phyloP scores from a whole-genome alignment of 2,888 invertebrate species.

The Platycheirus rosarum region DNA sequence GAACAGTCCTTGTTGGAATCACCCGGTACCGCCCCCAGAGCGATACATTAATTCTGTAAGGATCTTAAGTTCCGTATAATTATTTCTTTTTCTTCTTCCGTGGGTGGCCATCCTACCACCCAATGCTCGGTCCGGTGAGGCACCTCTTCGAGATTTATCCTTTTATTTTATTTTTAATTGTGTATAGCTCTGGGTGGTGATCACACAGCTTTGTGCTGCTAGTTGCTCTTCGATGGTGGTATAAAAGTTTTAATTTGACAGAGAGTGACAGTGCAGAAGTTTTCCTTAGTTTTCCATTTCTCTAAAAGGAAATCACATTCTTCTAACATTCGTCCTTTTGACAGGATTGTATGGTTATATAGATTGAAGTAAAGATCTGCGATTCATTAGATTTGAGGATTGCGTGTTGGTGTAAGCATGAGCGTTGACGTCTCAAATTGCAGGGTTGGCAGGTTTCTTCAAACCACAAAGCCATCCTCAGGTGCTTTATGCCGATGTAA shows the following conservation, averaged over 20 bases:
- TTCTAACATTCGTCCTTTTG: conserved; percentile 19
- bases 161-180: conserved; percentile 52
- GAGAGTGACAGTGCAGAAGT: conserved; percentile 46
- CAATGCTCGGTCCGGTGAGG: not conserved
- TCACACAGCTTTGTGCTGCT: conserved; percentile 32
- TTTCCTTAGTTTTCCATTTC: not conserved
- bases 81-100: conserved; percentile 48
- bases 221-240: conserved; percentile 2
- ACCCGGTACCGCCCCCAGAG: conserved; percentile 11
- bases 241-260: conserved; percentile 69
- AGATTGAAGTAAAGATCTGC: conserved; percentile 17
- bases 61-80: conserved; percentile 67
- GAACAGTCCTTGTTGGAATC: conserved; percentile 37
- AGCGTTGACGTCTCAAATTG: conserved; percentile 65
- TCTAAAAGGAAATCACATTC: conserved; percentile 3
- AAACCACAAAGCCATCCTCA: conserved; percentile 13
- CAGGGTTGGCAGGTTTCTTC: conserved; percentile 39
- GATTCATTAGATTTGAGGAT: conserved; percentile 46
- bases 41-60: conserved; percentile 67
- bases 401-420: conserved; percentile 47
- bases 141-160: conserved; percentile 37
- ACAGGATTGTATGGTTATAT: conserved; percentile 2
- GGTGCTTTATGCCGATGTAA: not conserved
- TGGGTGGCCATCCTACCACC: not conserved
- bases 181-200: conserved; percentile 58